Conservation (phyloP, 2,113 vertebrate species). For the Oreochromis aureus region DNA sequence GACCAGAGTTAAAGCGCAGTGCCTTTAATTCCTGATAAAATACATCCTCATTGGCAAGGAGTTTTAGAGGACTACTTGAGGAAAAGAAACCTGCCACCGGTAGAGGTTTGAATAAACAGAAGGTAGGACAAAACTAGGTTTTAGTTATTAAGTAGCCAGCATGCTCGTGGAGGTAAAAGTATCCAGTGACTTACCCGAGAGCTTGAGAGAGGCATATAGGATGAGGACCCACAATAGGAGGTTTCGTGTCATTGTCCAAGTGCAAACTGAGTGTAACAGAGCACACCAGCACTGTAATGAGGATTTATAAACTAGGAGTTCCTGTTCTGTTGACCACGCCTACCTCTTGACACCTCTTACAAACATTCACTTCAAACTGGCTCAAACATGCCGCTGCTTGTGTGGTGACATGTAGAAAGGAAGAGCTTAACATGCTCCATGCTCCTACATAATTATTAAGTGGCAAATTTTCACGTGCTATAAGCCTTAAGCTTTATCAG, state of each 20-base stretch:
- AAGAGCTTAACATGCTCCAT: neutral
- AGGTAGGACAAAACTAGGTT: neutral
- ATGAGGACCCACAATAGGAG: slow-evolving; percentile 57
- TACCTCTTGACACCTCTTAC: neutral
- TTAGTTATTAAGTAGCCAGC: slow-evolving; percentile 45
- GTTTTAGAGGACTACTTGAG: neutral
- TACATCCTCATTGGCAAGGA: neutral
- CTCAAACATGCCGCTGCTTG: neutral
- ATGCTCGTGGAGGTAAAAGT: neutral
- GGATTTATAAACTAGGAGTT: slow-evolving; percentile 12
- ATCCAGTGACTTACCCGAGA: slow-evolving; percentile 62
- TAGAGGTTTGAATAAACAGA: neutral
- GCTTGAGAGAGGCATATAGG: slow-evolving; percentile 25
- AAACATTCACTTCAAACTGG: neutral
- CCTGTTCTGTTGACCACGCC: neutral
- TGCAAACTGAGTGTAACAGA: slow-evolving; percentile 20
- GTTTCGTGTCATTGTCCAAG: slow-evolving; percentile 36
- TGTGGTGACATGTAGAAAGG: neutral
- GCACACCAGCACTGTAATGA: neutral
- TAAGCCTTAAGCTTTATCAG: neutral
- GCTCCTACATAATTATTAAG: neutral
- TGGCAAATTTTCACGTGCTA: neutral
- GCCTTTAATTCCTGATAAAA: neutral
- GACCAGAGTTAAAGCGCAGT: neutral
- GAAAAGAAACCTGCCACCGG: neutral